Base-by-base conservation (phyloP, 2,113 vertebrate species). In the Osmerus eperlanus region DNA sequence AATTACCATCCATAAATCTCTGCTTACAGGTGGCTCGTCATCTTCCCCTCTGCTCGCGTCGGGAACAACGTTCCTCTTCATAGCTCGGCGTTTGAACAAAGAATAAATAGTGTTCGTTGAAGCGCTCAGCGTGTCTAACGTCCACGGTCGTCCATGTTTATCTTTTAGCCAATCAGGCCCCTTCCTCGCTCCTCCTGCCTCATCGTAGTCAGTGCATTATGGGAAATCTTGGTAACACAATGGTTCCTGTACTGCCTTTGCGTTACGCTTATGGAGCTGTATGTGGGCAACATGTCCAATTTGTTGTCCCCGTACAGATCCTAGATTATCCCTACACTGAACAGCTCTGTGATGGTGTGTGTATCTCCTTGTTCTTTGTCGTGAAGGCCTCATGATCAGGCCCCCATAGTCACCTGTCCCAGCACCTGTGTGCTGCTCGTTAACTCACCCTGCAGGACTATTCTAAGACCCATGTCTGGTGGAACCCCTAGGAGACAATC, bases 391-490 rank as follows among this genome's bases (percentile, higher is more conserved):
- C 29, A 25, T 60, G 19, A 74, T 80, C 41, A 47, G 9, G 41
- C 9, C 4, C 8, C 32, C 68, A 53, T 36, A 62, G 36, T 64
- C 65, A 59, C 61, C 71, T 59, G 70, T 80, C 79, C 61, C 61
- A 21, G 28, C 52, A 29, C 4, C 81, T 51, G 71, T 1, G 69
- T 67, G 51, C 52, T 68, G 66, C 60, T 62, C 63, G 52, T 66
- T 67, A 77, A 55, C 73, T 83, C 58, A 67, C 69, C 67, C 68
- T 79, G 81, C 70, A 69, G 79, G 82, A 71, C 81, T 81, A 64
- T 83, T 80, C 82, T 70, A 66, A 72, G 71, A 74, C 83, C 81
- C 68, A 68, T 51, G 71, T 83, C 78, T 74, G 60, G 79, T 83
- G 74, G 69, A 78, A 78, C 62, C 29, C 32, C 8, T 75, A 77